Conservation (phyloP, 2,888 invertebrate genomes). For the Limnephilus marmoratus region DNA sequence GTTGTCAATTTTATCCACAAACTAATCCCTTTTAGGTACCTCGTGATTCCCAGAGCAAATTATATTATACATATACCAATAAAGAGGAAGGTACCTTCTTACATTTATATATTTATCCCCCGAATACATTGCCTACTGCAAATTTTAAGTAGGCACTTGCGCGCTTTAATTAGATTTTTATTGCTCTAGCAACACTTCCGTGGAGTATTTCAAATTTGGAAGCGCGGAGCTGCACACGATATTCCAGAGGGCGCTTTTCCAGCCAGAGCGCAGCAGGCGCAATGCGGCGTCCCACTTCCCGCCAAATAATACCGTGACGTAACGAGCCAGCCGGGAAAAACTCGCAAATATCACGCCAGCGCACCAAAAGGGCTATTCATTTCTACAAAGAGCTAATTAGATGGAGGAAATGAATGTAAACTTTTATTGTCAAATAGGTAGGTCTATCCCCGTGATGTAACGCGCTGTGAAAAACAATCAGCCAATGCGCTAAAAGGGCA, state of each 20-base stretch:
- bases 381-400: neutral
- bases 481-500: no score
- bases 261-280: slow-evolving; percentile 42
- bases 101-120: neutral
- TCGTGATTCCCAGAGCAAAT: no score
- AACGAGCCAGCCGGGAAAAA: slow-evolving; percentile 3
- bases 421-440: no score
- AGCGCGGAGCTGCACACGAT: slow-evolving; percentile 3
- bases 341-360: neutral
- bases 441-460: no score
- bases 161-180: neutral
- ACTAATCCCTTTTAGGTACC: no score
- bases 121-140: neutral
- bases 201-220: slow-evolving; percentile 11
- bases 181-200: neutral
- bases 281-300: slow-evolving; percentile 43
- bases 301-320: slow-evolving; percentile 31
- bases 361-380: neutral
- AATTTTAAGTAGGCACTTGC: neutral
- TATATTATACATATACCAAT: no score
- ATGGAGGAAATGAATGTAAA: no score
- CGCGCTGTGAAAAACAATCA: no score
- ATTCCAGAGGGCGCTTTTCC: slow-evolving; percentile 24
- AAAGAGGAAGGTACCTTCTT: neutral
- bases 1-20: no score